Evolutionary conservation across 2,888 invertebrate genomes (phyloP).

Genomic region (Heliconius erato): DNA sequence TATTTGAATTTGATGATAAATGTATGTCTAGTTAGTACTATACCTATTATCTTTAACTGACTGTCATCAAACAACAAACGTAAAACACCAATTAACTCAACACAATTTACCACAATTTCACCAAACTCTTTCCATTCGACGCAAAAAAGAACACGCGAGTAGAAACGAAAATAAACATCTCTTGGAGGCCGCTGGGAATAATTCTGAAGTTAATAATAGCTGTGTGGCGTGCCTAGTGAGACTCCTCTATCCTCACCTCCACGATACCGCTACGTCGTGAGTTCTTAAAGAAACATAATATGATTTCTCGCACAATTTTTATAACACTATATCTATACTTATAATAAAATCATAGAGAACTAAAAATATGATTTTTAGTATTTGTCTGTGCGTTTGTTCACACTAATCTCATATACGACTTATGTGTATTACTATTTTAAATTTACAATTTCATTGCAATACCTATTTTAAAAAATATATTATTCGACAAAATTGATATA

Average conservation of each 20-base stretch:
- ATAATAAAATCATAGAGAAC: no score
- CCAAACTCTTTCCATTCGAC: constrained; percentile 36
- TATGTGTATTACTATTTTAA: no score
- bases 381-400: no score
- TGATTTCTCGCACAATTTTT: not conserved
- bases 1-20: not conserved
- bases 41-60: not conserved
- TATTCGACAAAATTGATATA: no score
- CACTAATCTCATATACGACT: no score
- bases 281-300: constrained; percentile 23
- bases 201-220: constrained; percentile 74
- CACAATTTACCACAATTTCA: constrained; percentile 35
- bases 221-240: constrained; percentile 61
- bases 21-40: not conserved
- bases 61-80: not conserved
- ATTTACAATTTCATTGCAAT: no score
- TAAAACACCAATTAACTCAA: constrained; percentile 22
- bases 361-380: no score
- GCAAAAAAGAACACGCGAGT: constrained; percentile 60
- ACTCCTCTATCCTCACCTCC: constrained; percentile 52
- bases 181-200: constrained; percentile 80
- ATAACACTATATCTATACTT: not conserved
- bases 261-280: constrained; percentile 38
- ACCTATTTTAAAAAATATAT: no score
- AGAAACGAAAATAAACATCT: constrained; percentile 76